phyloP scores from a whole-genome alignment of 1,140 invertebrate species.

The Meloidogyne hapla region DNA sequence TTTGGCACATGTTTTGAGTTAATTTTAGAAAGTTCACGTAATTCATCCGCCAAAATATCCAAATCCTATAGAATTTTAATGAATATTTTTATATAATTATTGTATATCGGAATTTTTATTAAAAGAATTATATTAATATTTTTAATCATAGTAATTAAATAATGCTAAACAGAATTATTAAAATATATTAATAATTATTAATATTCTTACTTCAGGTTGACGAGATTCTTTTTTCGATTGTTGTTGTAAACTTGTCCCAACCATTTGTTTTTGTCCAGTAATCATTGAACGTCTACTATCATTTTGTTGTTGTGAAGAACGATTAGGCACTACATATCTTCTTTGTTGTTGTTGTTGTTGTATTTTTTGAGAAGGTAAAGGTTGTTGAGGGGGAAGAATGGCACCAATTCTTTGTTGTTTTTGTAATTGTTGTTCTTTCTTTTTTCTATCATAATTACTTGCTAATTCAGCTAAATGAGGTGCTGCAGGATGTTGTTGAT shows the following conservation, averaged over 20 bases:
- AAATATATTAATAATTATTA: neutral
- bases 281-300: neutral
- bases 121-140: too few relatives aligned
- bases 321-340: neutral
- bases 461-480: constrained; percentile 47
- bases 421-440: constrained; percentile 41
- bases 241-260: constrained; percentile 10
- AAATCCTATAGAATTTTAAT: constrained; percentile 45
- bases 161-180: neutral
- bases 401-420: constrained; percentile 29
- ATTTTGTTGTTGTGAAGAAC: neutral
- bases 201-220: constrained; percentile 52
- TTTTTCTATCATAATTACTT: constrained; percentile 56
- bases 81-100: too few relatives aligned
- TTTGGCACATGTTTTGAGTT: constrained; percentile 54
- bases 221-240: constrained; percentile 10
- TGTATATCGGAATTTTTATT: too few relatives aligned
- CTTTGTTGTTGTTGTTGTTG: constrained; percentile 35
- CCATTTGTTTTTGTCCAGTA: constrained; percentile 29
- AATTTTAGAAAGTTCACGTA: constrained; percentile 52
- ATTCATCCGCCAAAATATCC: constrained; percentile 57
- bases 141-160: too few relatives aligned
- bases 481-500: constrained; percentile 38
- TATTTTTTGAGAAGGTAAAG: neutral
- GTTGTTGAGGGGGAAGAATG: constrained; percentile 20